Evolutionary conservation across 2,888 invertebrate genomes (phyloP).

Genomic region (Drepana falcataria): DNA sequence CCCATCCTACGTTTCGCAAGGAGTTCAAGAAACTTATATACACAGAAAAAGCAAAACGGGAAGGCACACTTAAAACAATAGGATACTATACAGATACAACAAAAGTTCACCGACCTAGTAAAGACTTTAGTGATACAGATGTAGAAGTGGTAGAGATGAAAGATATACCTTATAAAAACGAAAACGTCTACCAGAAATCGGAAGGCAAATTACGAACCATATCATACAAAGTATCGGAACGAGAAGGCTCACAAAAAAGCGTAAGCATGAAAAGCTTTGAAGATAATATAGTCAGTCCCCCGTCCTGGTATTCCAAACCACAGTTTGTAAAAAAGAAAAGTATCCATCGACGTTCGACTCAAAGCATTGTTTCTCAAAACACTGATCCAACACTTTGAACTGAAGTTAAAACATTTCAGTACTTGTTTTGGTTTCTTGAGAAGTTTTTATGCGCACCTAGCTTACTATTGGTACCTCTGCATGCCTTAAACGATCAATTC

Average conservation of each 20-base stretch:
- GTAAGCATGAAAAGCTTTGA: conserved; percentile 62
- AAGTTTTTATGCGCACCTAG: no score
- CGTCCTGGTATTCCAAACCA: conserved; percentile 76
- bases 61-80: conserved; percentile 56
- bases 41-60: conserved; percentile 57
- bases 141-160: conserved; percentile 77
- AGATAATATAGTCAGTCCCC: conserved; percentile 56
- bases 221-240: conserved; percentile 49
- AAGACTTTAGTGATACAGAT: conserved; percentile 66
- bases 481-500: no score
- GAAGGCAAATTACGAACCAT: conserved; percentile 41
- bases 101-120: conserved; percentile 54
- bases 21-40: conserved; percentile 75
- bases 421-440: neutral
- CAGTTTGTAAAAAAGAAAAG: conserved; percentile 70
- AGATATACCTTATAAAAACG: conserved; percentile 57
- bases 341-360: conserved; percentile 61
- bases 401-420: neutral
- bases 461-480: no score
- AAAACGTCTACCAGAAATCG: conserved; percentile 21
- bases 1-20: conserved; percentile 86
- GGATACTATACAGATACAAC: conserved; percentile 49
- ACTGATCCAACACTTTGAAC: conserved; percentile 31
- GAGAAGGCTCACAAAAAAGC: conserved; percentile 53
- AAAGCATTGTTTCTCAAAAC: conserved; percentile 39